phyloP scores from a whole-genome alignment of 2,888 invertebrate genomes.

The Coleophora flavipennella region DNA sequence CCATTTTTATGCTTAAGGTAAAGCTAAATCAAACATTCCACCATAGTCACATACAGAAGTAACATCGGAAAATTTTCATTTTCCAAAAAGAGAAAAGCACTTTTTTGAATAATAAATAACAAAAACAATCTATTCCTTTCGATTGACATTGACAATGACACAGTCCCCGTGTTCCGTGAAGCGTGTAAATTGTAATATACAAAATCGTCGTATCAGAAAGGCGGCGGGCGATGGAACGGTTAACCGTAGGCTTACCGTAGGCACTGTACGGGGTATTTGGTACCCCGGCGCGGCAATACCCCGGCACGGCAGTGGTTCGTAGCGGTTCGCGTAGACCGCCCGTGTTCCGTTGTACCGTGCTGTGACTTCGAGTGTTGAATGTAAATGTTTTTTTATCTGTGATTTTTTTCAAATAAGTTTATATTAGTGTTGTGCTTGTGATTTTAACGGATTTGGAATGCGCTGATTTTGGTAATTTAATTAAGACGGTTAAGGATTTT shows the following conservation, averaged over 20 bases:
- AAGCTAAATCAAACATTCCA: too few relatives aligned
- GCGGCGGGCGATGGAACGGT: slow-evolving; percentile 7
- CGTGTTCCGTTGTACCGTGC: slow-evolving; percentile 48
- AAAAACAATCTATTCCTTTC: slow-evolving; percentile 2
- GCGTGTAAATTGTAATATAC: slow-evolving; percentile 19
- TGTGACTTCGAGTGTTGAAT: slow-evolving; percentile 42
- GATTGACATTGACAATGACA: neutral
- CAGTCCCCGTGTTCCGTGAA: slow-evolving; percentile 5
- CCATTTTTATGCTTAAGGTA: too few relatives aligned
- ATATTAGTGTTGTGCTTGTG: slow-evolving; percentile 13
- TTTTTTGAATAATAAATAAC: too few relatives aligned
- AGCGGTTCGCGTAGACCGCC: slow-evolving; percentile 55
- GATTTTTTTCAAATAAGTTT: slow-evolving; percentile 10
- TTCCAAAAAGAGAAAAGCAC: neutral
- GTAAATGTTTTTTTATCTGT: slow-evolving; percentile 35
- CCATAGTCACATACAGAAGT: too few relatives aligned
- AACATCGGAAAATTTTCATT: too few relatives aligned
- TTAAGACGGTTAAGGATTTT: slow-evolving; percentile 2
- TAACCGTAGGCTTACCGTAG: slow-evolving; percentile 14
- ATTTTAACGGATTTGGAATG: slow-evolving; percentile 29
- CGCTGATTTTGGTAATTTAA: slow-evolving; percentile 22
- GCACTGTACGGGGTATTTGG: slow-evolving; percentile 33
- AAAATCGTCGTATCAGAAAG: slow-evolving; percentile 40
- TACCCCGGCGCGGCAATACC: slow-evolving; percentile 21
- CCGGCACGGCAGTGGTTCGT: slow-evolving; percentile 59